These are phyloP conservation scores for Drosophila anceps DNA, from an alignment of 2,888 invertebrate species.

Conservation along the genomic window DNA sequence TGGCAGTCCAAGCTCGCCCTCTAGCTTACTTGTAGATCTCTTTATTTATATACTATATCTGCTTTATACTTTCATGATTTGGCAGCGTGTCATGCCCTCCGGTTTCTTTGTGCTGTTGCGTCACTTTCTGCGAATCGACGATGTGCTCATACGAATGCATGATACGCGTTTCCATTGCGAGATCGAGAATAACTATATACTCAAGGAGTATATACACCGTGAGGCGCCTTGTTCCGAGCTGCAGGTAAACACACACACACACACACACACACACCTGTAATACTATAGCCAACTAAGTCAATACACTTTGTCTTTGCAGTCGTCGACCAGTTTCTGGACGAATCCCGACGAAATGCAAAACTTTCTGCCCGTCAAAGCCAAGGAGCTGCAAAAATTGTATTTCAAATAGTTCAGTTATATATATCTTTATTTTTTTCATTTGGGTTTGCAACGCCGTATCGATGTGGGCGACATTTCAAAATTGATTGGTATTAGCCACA, in stretches of 20 bases:
- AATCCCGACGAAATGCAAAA: constrained; percentile 90
- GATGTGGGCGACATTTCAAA: not conserved
- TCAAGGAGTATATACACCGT: constrained; percentile 93
- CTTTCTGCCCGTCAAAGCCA: constrained; percentile 87
- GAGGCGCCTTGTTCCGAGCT: constrained; percentile 91
- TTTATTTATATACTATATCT: not conserved
- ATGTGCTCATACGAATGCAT: constrained; percentile 93
- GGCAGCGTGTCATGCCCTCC: constrained; percentile 97
- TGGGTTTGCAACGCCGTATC: not conserved
- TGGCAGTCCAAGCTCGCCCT: not conserved
- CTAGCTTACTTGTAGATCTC: not conserved
- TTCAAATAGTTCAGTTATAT: constrained; percentile 64
- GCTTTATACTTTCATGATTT: constrained; percentile 45
- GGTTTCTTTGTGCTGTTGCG: constrained; percentile 96
- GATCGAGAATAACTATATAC: constrained; percentile 90
- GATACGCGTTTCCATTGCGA: constrained; percentile 95
- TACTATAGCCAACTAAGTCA: not conserved
- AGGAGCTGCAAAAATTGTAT: constrained; percentile 85
- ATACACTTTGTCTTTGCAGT: constrained; percentile 13
- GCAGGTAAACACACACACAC: constrained; percentile 84
- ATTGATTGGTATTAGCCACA: not conserved
- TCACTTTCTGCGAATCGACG: constrained; percentile 97
- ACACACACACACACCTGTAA: not conserved
- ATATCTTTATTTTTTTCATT: not conserved
- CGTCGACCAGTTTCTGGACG: constrained; percentile 86